A percentile compares a stretch with the other conserved stretches of the same genome.
These are phyloP conservation scores for Collichthys lucidus DNA, from an alignment of 2,113 vertebrate species.

Conservation along the genomic window DNA sequence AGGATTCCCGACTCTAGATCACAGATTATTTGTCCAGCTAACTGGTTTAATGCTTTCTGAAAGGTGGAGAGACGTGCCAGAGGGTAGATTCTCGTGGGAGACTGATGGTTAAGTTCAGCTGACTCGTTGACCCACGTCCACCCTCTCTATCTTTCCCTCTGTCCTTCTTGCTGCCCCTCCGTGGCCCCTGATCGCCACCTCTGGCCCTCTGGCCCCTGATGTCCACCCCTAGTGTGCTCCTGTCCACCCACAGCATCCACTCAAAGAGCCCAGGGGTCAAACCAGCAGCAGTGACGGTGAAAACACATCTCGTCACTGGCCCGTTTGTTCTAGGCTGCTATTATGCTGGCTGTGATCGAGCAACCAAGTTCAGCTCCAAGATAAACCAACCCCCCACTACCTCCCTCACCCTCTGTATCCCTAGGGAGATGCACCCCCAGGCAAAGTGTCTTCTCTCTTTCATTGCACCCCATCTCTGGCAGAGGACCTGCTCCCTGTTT, in stretches of 20 bases:
- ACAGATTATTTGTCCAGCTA: constrained; percentile 67
- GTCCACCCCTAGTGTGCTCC: constrained; percentile 75
- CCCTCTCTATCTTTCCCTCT: constrained; percentile 68
- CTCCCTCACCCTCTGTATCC: constrained; percentile 32
- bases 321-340: constrained; percentile 77
- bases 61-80: constrained; percentile 66
- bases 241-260: constrained; percentile 77
- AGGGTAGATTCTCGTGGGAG: constrained; percentile 73
- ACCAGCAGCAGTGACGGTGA: constrained; percentile 73
- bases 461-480: constrained; percentile 61
- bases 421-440: constrained; percentile 62
- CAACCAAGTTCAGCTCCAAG: constrained; percentile 83
- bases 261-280: constrained; percentile 73
- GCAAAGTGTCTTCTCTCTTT: constrained; percentile 65
- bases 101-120: constrained; percentile 83
- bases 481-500: constrained; percentile 69
- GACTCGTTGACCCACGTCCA: constrained; percentile 79
- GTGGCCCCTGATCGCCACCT: constrained; percentile 69
- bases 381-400: constrained; percentile 51
- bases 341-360: constrained; percentile 75
- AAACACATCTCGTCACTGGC: constrained; percentile 63
- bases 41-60: constrained; percentile 70
- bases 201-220: constrained; percentile 70
- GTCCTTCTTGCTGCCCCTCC: constrained; percentile 59
- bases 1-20: neutral